phyloP scores from a whole-genome alignment of 2,888 invertebrate genomes.

The Cheilosia pagana region DNA sequence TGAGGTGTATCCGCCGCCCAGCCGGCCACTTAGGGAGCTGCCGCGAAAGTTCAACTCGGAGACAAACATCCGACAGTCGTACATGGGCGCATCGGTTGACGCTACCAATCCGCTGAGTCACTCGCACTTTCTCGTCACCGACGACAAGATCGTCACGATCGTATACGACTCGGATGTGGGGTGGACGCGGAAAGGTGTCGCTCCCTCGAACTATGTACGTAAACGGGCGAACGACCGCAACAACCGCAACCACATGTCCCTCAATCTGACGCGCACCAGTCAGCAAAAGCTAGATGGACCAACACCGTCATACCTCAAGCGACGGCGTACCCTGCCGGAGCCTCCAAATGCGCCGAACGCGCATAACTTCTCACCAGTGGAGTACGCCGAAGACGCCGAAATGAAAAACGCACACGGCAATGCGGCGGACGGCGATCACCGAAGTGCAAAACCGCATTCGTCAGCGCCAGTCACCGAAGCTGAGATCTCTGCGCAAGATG shows the following conservation, averaged over 20 bases:
- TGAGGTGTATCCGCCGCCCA: conserved; percentile 78
- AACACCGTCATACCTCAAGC: conserved; percentile 81
- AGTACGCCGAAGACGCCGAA: conserved; percentile 76
- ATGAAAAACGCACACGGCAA: conserved; percentile 67
- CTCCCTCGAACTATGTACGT: conserved; percentile 81
- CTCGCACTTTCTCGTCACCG: conserved; percentile 83
- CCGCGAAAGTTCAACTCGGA: conserved; percentile 82
- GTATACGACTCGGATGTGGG: conserved; percentile 84
- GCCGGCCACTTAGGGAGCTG: conserved; percentile 75
- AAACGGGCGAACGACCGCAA: conserved; percentile 78
- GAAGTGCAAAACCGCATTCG: conserved; percentile 76
- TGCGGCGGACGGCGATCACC: conserved; percentile 38
- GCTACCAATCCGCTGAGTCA: conserved; percentile 82
- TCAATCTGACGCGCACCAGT: conserved; percentile 81
- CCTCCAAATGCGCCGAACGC: conserved; percentile 82
- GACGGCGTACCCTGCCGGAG: conserved; percentile 81
- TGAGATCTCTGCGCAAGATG: conserved; percentile 51
- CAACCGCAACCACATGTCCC: conserved; percentile 80
- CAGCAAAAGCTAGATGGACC: conserved; percentile 82
- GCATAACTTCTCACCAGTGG: conserved; percentile 82
- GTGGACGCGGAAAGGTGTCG: conserved; percentile 83
- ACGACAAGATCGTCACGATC: conserved; percentile 83
- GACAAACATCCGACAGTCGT: conserved; percentile 83
- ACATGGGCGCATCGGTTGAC: conserved; percentile 82
- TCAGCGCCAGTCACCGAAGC: conserved; percentile 75